Conservation (phyloP, 2,888 invertebrate genomes). For the Andrena camellia region DNA sequence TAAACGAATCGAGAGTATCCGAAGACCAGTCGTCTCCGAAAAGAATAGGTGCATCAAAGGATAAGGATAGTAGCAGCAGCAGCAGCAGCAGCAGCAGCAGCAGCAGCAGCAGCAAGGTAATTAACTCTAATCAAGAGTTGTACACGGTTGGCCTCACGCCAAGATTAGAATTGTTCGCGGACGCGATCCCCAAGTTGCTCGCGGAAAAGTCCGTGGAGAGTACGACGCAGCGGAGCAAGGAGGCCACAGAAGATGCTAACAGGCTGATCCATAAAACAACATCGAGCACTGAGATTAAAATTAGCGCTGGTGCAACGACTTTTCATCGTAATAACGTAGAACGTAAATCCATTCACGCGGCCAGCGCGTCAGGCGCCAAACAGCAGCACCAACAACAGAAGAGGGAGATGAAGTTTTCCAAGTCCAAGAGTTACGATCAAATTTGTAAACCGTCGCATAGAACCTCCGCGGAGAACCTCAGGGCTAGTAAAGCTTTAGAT, state of each 20-base stretch:
- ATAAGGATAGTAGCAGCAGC: conserved; percentile 8
- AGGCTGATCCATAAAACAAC: conserved; percentile 23
- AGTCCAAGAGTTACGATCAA: conserved; percentile 81
- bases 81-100: conserved; percentile 19
- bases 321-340: conserved; percentile 33
- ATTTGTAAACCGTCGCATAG: conserved; percentile 74
- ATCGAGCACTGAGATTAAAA: conserved; percentile 24
- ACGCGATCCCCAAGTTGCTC: conserved; percentile 82
- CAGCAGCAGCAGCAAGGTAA: conserved; percentile 64
- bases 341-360: conserved; percentile 56
- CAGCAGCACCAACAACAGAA: conserved; percentile 39
- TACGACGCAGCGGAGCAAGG: conserved; percentile 48
- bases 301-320: not conserved
- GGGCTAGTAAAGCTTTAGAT: conserved; percentile 62
- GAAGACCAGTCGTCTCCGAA: conserved; percentile 59
- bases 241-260: conserved; percentile 32
- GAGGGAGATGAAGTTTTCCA: conserved; percentile 70
- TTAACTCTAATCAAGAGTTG: conserved; percentile 77
- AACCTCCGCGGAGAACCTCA: conserved; percentile 73
- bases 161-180: conserved; percentile 82
- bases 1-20: conserved; percentile 63
- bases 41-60: conserved; percentile 51
- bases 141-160: conserved; percentile 82
- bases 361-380: conserved; percentile 64
- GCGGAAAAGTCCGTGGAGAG: conserved; percentile 80